These are phyloP conservation scores for Ptychochromis oligacanthus DNA, from an alignment of 2,113 vertebrate species.

Conservation along the genomic window DNA sequence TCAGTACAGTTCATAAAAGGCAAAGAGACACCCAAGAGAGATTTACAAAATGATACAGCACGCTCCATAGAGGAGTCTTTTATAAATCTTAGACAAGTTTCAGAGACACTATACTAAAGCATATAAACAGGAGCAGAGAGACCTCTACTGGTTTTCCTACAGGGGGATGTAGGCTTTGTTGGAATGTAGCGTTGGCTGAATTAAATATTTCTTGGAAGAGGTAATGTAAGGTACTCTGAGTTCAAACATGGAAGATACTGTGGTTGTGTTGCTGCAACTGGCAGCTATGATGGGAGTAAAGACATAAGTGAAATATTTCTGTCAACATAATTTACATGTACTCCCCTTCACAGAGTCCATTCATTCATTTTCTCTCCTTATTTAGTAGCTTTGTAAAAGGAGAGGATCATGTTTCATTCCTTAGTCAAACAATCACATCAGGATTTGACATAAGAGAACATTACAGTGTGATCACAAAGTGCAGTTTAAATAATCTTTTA, in stretches of 20 bases:
- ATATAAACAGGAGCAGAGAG: background rate
- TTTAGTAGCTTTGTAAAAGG: background rate
- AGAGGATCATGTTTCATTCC: background rate
- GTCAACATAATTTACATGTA: background rate
- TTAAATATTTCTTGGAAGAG: background rate
- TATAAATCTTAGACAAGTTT: no score
- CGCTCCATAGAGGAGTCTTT: background rate
- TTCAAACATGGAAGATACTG: background rate
- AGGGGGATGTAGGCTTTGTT: rapidly evolving
- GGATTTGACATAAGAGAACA: background rate
- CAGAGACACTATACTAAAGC: background rate
- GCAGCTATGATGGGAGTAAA: background rate
- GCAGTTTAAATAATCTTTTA: no score
- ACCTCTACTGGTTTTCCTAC: background rate
- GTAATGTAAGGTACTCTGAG: background rate
- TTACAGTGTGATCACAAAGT: background rate
- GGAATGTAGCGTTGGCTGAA: background rate
- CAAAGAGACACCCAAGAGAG: background rate
- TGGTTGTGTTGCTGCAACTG: no score
- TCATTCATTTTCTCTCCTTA: background rate
- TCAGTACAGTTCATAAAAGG: background rate
- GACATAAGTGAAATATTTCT: background rate
- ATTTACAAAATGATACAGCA: no score
- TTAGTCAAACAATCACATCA: background rate
- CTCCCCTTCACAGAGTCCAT: background rate